These are phyloP conservation scores for Rhinolophus ferrumequinum DNA, from an alignment of 2,113 vertebrate species.

Conservation along the genomic window DNA sequence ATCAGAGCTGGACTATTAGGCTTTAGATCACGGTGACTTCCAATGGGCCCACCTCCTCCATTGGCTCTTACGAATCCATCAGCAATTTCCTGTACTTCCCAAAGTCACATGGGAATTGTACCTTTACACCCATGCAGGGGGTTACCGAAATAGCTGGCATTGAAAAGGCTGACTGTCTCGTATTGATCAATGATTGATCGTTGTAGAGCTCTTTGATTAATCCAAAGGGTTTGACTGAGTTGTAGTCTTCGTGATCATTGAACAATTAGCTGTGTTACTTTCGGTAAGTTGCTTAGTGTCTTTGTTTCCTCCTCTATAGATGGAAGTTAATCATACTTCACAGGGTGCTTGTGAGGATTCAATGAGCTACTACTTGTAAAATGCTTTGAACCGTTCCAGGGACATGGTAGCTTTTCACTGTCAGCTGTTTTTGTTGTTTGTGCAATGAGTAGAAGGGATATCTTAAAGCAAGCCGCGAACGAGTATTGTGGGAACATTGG, in stretches of 20 bases:
- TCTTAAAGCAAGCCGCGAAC: rapidly evolving
- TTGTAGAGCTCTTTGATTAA: background rate
- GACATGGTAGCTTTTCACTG: too few relatives aligned
- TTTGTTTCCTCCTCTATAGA: background rate
- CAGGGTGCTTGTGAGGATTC: background rate
- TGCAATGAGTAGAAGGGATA: background rate
- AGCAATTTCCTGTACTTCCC: background rate
- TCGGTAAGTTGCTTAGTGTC: background rate
- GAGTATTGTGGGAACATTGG: background rate
- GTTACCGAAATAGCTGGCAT: background rate
- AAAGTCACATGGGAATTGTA: background rate
- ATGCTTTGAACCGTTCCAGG: background rate
- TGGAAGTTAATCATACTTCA: background rate
- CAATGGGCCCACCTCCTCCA: background rate
- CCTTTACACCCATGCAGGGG: background rate
- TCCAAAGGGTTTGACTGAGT: background rate
- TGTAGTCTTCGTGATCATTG: background rate
- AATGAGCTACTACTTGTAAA: background rate
- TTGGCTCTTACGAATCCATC: background rate
- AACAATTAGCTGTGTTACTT: background rate
- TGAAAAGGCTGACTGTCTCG: background rate
- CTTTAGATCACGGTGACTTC: background rate
- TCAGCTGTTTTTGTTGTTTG: background rate
- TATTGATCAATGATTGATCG: background rate
- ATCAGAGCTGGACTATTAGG: background rate